Percentiles rank a stretch among this genome's conserved stretches.
Conservation (phyloP, 2,888 invertebrate genomes). For the Drosophila suboccidentalis region DNA sequence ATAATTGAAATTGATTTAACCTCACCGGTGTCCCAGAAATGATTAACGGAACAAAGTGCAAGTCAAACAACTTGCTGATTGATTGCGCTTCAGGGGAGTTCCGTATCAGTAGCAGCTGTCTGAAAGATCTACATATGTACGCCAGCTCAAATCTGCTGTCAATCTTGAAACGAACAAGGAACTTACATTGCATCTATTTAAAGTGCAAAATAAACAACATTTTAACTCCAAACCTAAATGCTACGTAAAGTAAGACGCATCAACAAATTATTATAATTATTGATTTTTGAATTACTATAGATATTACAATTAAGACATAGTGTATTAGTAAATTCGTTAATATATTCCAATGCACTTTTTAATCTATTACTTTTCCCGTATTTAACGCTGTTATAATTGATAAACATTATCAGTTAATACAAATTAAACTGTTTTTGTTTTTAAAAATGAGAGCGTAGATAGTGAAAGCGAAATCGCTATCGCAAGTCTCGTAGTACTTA, state of each 20-base stretch:
- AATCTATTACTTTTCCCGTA: neutral
- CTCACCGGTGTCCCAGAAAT: slow-evolving; percentile 28
- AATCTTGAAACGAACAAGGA: neutral
- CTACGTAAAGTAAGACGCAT: too few relatives aligned
- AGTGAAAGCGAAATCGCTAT: slow-evolving; percentile 9
- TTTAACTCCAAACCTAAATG: neutral
- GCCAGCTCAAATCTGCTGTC: neutral
- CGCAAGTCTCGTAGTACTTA: neutral
- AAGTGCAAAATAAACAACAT: neutral
- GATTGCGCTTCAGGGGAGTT: neutral
- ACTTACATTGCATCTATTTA: neutral
- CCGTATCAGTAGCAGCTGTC: neutral
- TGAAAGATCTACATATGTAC: neutral
- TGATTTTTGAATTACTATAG: neutral
- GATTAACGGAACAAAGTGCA: slow-evolving; percentile 17
- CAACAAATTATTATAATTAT: neutral
- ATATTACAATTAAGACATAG: too few relatives aligned
- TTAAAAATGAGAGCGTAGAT: slow-evolving; percentile 5
- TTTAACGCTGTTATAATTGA: neutral
- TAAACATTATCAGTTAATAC: neutral
- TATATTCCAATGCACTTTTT: neutral
- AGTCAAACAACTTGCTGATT: neutral
- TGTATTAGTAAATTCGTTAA: neutral
- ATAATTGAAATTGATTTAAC: slow-evolving; percentile 65
- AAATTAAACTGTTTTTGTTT: neutral